Base-by-base conservation (phyloP, 2,888 invertebrate species). In the Azorinus chamasolen region DNA sequence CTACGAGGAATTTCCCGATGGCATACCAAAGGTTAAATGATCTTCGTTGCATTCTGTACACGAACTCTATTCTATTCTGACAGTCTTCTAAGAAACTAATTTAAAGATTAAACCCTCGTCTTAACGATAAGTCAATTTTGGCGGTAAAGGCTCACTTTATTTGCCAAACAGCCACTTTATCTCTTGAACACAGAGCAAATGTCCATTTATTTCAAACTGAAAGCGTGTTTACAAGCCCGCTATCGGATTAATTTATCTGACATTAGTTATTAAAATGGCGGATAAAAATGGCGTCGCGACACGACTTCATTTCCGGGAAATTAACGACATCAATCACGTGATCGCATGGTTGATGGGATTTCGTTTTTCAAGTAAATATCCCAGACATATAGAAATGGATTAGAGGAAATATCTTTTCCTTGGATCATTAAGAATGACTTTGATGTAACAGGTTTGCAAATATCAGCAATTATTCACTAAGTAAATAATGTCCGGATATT, bases 61-160 rank as follows among this genome's bases (percentile, higher is more conserved):
- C 77, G 80, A 74, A 77, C 57, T 50, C 57, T 53, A 61, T 59
- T 77, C 68, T 46, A 43, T 66, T 72, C 61, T 81, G 80, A 77
- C 80, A 81, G 80, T 57, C 50, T 73, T 74, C 74, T 53, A 18
- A 66, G 75, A 80, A 77, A 59, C 63, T 77, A 81, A 81, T 77
- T 81, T 74, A 66, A 80, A 81, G 80, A 72, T 81, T 76, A 76
- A 77, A 76, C 62, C 66, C 68, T 51, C 70, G 63, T 53, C 70
- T 73, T 77, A 70, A 81, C 54, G 77, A 81, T 77, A 81, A 81
- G 79, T 68, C 75, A 64, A 71, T 72, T 69, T 76, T 62, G 75
- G 75, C 64, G 68, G 74, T 65, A 72, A 74, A 72, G 48, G 48
- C 72, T 64, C 69, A 54, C 59, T 69, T 69, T 65, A 54, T 65